Evolutionary conservation across 1,140 invertebrate genomes (phyloP), one percentile per base, ranked within the genome.

Genomic region (Globodera ellingtonae): DNA sequence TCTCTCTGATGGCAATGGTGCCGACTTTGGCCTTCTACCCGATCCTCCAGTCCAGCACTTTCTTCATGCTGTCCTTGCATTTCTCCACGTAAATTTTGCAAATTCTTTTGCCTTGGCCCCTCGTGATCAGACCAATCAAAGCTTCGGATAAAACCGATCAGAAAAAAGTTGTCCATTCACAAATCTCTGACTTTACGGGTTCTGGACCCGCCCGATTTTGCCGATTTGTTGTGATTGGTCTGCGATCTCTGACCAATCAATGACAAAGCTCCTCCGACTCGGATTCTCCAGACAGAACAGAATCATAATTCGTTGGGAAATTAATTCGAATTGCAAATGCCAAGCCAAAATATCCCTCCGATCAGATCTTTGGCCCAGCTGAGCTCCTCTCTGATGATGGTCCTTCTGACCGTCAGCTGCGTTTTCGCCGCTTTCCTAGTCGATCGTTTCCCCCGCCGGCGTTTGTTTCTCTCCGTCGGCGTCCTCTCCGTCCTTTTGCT

Each of bases 11-110:
- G 21, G 82, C 84, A 10, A 65, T 88, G 13, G 50, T 83, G 21
- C 80, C 84, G 0, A 82, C 79, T 44, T 80, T 89, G 59, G 85
- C 86, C 6, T 87, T 89, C 76, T 87, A 89, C 73, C 88, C 86
- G 0, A 89, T 87, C 47, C 84, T 87, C 15, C 88, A 89, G 75
- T 80, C 47, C 66, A 86, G 83, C 15, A 87, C 86, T 44, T 71
- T 76, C 62, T 81, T 87, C 75, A 82, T 89, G n/a, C 66, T 62
- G n/a, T 62, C 65, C 8, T 72, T 89, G 48, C 66, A 78, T 4
- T 76, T 86, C 44, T 66, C 75, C n/a, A 66, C 24, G 84, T 85
- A 72, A 84, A 77, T 77, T 62, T 84, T 72, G 50, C 15, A 18
- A 18, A 4, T 13, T 72, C 5, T 10, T 10, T 72, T 72, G 15